A percentile compares a stretch with the other conserved stretches of the same genome.
phyloP scores from a whole-genome alignment of 2,888 invertebrate genomes.

The Desoria tigrina region DNA sequence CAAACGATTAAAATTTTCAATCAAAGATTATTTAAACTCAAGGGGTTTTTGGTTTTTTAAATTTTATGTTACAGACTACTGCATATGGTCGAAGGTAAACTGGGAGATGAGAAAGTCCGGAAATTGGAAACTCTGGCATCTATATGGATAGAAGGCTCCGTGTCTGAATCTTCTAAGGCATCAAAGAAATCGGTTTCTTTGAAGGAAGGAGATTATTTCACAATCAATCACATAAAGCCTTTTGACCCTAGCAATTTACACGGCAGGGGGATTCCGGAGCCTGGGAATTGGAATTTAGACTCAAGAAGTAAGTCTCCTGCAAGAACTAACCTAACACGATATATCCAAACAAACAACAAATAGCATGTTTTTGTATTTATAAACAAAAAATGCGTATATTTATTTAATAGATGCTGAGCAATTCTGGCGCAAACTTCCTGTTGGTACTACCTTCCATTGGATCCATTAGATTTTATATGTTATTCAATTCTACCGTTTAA shows the following conservation, averaged over 20 bases:
- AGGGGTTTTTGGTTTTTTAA: conserved; percentile 12
- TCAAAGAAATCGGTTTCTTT: neutral
- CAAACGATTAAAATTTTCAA: too few species aligned
- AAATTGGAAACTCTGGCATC: conserved; percentile 27
- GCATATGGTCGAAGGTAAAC: conserved; percentile 24
- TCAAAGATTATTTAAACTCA: too few species aligned
- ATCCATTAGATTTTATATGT: conserved; percentile 8
- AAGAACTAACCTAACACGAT: too few species aligned
- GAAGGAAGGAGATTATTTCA: conserved; percentile 21
- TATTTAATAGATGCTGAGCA: conserved; percentile 13
- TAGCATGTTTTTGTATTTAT: too few species aligned
- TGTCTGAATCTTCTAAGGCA: neutral
- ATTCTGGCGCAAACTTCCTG: conserved; percentile 40
- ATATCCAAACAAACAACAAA: too few species aligned
- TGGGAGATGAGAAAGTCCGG: conserved; percentile 28
- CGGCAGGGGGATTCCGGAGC: neutral
- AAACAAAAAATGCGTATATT: neutral
- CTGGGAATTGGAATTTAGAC: too few species aligned
- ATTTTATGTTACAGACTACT: conserved; percentile 30
- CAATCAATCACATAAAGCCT: conserved; percentile 17
- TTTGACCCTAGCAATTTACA: neutral
- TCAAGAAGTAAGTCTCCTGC: too few species aligned
- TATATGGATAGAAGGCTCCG: conserved; percentile 30
- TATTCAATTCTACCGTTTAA: neutral
- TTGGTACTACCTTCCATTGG: conserved; percentile 28